Evolutionary conservation across 2,888 invertebrate species (phyloP), one percentile per base, ranked within the genome.

Genomic region (Drosophila picticornis): DNA sequence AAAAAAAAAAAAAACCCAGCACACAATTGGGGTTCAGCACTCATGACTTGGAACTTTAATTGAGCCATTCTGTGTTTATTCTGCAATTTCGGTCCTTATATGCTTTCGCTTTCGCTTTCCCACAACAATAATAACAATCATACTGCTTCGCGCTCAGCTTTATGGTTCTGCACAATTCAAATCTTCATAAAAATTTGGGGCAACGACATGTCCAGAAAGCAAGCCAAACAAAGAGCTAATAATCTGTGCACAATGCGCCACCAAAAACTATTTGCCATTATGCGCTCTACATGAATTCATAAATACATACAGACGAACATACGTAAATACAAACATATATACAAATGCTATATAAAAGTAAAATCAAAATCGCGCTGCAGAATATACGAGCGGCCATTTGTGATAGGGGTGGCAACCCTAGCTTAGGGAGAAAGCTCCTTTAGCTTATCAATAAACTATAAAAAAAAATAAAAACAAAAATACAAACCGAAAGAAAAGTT

Each of bases 361-460:
- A 67, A 88, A 68, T 69, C 86, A 61, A 69, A 88, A 85, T 77
- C 55, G 64, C 68, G 67, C 55, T 58, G 72, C 58, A 50, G 51
- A 66, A 85, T 72, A 80, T 80, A 85, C 75, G 74, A 65, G 70
- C 57, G 59, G 58, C 34, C 50, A 56, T 68, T 55, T 77, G 62
- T 29, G 46, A 61, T 62, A 62, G 69, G 80, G 75, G 72, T 68
- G 76, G 67, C 75, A 74, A 68, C 81, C 87, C 77, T 72, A 77
- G 70, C 77, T 68, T 59, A 70, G 52, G 64, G 69, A 78, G 64
- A 29, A 72, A 70, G 50, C 70, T 69, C 65, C 72, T 70, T 86
- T 73, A 77, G 85, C 85, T 87, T 87, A 87, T 89, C 87, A 87
- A 87, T 87, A 85, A 87, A 87, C 85, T 87, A 87, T 87, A 89